Evolutionary conservation across 2,888 invertebrate genomes (phyloP).

Genomic region (Nezara viridula): DNA sequence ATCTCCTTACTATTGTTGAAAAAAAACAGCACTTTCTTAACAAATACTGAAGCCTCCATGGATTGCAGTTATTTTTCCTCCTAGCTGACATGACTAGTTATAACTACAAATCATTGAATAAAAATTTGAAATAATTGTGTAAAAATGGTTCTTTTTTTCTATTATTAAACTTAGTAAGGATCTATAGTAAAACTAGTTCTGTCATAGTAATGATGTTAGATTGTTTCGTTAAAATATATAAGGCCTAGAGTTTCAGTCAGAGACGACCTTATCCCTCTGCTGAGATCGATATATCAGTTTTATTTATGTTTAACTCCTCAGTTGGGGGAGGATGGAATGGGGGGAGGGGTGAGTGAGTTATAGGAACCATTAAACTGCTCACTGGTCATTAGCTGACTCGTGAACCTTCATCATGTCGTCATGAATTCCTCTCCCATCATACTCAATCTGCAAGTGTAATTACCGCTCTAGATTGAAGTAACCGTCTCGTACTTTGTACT

Average conservation of each 20-base stretch:
- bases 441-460: background rate
- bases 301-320: background rate
- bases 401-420: background rate
- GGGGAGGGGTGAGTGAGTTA: background rate
- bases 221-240: background rate
- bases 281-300: conserved; percentile 10
- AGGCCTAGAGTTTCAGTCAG: background rate
- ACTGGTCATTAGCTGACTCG: background rate
- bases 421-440: conserved; percentile 7
- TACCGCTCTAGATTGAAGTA: background rate
- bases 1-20: too few species aligned
- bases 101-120: too few species aligned
- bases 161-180: too few species aligned
- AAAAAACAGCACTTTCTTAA: too few species aligned
- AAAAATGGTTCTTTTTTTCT: too few species aligned
- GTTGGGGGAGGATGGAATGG: background rate
- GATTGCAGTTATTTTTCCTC: too few species aligned
- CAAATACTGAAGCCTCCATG: too few species aligned
- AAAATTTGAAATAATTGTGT: too few species aligned
- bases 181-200: too few species aligned
- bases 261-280: background rate
- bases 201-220: too few species aligned
- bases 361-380: background rate
- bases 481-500: background rate
- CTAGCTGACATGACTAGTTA: too few species aligned